Evolutionary conservation across 2,113 vertebrate genomes (phyloP).

Genomic region (Nibea coibor): DNA sequence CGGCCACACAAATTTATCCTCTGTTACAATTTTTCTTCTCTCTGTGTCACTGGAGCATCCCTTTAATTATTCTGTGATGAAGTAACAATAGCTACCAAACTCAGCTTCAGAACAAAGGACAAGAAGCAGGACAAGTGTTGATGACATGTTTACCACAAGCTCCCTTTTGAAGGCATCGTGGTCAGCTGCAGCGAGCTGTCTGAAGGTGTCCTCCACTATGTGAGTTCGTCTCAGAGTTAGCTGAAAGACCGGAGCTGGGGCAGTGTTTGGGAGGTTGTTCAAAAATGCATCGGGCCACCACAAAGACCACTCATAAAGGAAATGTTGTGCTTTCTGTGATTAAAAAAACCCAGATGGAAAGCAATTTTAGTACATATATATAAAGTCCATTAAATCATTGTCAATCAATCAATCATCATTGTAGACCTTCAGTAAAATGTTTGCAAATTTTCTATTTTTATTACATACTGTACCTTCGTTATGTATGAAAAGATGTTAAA

Average conservation of each 20-base stretch:
- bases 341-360: conserved; percentile 1
- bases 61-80: not conserved
- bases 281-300: accelerated
- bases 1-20: not conserved
- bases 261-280: accelerated
- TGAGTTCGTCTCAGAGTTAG: conserved; percentile 71
- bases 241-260: conserved; percentile 48
- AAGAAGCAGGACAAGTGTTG: not conserved
- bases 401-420: not conserved
- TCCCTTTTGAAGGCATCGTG: conserved; percentile 58
- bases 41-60: not conserved
- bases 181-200: conserved; percentile 68
- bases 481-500: conserved; percentile 17
- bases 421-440: not conserved
- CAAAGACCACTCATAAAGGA: accelerated
- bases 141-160: conserved; percentile 62
- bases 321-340: conserved; percentile 8
- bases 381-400: not conserved
- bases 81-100: not conserved
- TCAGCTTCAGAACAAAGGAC: no score
- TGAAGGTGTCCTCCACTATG: conserved; percentile 78
- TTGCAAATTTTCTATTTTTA: not conserved
- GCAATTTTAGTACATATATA: not conserved
- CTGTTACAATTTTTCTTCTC: not conserved
- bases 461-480: conserved; percentile 58